Conservation (phyloP, 2,113 vertebrate species). For the Seriola quinqueradiata region DNA sequence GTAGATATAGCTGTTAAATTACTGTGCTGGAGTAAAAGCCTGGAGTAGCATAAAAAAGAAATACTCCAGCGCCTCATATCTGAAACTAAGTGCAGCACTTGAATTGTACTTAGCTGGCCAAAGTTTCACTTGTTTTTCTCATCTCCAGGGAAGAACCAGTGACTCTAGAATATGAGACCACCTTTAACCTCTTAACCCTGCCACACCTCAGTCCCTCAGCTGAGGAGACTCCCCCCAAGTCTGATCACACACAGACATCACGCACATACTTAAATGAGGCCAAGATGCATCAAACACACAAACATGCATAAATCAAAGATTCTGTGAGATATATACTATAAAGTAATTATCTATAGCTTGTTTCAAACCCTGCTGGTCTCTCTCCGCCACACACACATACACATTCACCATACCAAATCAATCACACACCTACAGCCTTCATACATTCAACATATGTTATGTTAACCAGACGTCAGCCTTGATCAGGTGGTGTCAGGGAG, state of each 20-base stretch:
- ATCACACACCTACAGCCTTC: constrained; percentile 12
- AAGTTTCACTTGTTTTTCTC: constrained; percentile 57
- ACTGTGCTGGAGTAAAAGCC: background rate
- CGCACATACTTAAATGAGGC: background rate
- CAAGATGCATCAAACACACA: background rate
- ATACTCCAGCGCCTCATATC: background rate
- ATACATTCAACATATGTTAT: constrained; percentile 28
- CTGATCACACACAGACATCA: constrained; percentile 31
- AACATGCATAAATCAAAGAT: background rate
- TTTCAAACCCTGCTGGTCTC: background rate
- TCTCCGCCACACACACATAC: background rate
- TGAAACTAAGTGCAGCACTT: background rate
- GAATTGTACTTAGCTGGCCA: background rate
- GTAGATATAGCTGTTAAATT: background rate
- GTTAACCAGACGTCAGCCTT: constrained; percentile 46
- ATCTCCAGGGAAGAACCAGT: constrained; percentile 52
- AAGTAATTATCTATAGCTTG: background rate
- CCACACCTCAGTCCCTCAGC: constrained; percentile 65
- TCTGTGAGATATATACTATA: background rate
- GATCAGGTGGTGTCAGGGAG: constrained; percentile 65
- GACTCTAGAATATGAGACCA: constrained; percentile 53
- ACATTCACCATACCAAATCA: background rate
- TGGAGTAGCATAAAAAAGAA: background rate
- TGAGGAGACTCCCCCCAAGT: constrained; percentile 31
- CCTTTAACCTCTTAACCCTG: constrained; percentile 65